Evolutionary conservation across 2,797 vertebrate genomes (phyloP), one percentile per base, ranked within the genome.

Genomic region (Podargus strigoides): DNA sequence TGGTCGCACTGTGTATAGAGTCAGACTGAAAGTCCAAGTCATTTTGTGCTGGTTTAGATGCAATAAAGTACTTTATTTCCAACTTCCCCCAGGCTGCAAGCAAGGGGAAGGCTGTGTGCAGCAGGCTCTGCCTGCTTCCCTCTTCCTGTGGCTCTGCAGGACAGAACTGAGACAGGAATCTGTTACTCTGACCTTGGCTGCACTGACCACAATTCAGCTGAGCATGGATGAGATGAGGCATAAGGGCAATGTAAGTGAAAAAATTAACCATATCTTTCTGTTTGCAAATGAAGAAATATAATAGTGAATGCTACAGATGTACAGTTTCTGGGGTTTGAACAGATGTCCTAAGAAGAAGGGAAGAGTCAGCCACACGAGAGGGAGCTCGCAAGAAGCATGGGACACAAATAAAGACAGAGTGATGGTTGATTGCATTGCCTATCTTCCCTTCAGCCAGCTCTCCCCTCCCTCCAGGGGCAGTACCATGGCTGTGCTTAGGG

Each of bases 21-120:
- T 84, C 60, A 96, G 34, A 70, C 42, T 90, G 67, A 88, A 93
- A 91, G 70, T 67, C 66, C 60, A 58, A 73, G 34, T 46, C 26
- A 63, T 42, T 72, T 27, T 64, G 46, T 58, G 23, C 67, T 74
- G 64, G 28, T 89, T 84, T 66, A 47, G 41, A 69, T 47, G 67
- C 42, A 90, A 44, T 68, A 18, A 85, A 75, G 55, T 13, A 47
- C 28, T 79, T 89, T 18, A 70, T 60, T 14, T 87, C 56, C 68
- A 67, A 72, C 85, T 95, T 77, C 80, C 67, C 41, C 17, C 13
- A 36, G 72, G 64, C 52, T 70, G 85, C 36, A 50, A 77, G 66
- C 87, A 58, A 56, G 0, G 2, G 68, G 64, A 89, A 92, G 76
- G 56, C 60, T 85, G 46, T 0, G 7, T 34, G 73, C 46, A 68